A percentile compares a stretch with the other conserved stretches of the same genome.
Conservation (phyloP, 1,140 invertebrate species). For the Micrasema minimum region DNA sequence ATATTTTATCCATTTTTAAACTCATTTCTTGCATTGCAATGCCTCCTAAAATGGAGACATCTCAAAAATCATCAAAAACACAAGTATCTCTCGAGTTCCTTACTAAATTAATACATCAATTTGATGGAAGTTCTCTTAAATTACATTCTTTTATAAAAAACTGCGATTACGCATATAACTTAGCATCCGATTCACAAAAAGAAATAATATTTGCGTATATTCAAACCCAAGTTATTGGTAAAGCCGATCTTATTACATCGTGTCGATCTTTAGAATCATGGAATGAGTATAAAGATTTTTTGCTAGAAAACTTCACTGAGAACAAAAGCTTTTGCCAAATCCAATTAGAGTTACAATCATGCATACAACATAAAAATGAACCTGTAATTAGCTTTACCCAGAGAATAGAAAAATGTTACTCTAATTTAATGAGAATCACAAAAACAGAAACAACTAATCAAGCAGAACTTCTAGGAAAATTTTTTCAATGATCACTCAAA, state of each 20-base stretch:
- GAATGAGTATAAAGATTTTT: background rate
- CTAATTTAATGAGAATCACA: background rate
- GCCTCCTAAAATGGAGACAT: conserved; percentile 1
- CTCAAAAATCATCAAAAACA: conserved; percentile 1
- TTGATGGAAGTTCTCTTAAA: background rate
- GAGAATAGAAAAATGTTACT: conserved; percentile 10
- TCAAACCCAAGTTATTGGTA: conserved; percentile 14
- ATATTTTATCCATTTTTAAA: too few relatives aligned
- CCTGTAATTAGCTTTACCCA: background rate
- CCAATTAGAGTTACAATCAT: background rate
- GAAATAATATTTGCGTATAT: conserved; percentile 1
- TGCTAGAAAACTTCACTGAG: conserved; percentile 3
- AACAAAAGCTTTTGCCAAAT: conserved; percentile 8
- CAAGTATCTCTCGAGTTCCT: conserved; percentile 7
- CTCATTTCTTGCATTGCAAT: background rate
- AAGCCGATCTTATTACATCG: conserved; percentile 11
- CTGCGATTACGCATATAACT: background rate
- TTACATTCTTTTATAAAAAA: conserved; percentile 3
- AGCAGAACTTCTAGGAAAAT: background rate
- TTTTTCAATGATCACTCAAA: background rate
- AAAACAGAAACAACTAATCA: conserved; percentile 1
- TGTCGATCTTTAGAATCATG: conserved; percentile 3
- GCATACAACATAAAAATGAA: background rate
- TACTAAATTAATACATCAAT: conserved; percentile 13
- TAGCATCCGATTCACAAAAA: background rate